Evolutionary conservation across 1,140 invertebrate species (phyloP), one percentile per base, ranked within the genome.

Genomic region (Drosophila biarmipes): DNA sequence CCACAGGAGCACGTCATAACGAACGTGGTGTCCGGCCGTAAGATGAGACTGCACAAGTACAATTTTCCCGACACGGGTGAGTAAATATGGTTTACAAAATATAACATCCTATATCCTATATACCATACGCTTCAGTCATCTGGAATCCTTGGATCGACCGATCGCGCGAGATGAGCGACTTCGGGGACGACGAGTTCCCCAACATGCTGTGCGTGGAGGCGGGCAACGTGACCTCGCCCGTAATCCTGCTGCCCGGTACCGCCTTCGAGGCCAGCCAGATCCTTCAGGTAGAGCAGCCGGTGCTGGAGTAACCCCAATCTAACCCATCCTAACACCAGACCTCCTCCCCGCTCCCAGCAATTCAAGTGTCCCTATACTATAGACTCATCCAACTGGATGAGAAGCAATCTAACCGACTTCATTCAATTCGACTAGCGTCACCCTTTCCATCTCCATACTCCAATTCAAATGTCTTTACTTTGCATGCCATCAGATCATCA

Each of bases 111-210:
- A 37, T 6, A 37, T 37, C 6, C 6, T 0, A 4, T 17, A 40
- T 6, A 38, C 3, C 3, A 31, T 10, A 4, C 10, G 2, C 19
- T 31, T 10, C 8, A 87, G 98, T 99, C 69, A 95, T 99, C 49
- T 99, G 98, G 98, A 99, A 99, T 94, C 98, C 98, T 4, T 99
- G 98, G 98, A 93, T 96, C 48, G 97, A 98, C 72, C 96, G 97
- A 85, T 97, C 97, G 19, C 96, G 97, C 77, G 96, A 97, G 90
- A 98, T 98, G 92, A 94, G 95, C 0, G 98, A 99, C 93, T 98
- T 99, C 92, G 98, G 97, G 17, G 97, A 98, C 92, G 97, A 98
- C 80, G 98, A 98, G 92, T 98, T 97, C 93, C 96, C 96, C 10
- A 97, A 97, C 90, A 98, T 98, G 97, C 94, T 98, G 63, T 99